Base-by-base conservation (phyloP, 35 echinoderm and acorn worm genomes). In the Stichopus chloronotus region DNA sequence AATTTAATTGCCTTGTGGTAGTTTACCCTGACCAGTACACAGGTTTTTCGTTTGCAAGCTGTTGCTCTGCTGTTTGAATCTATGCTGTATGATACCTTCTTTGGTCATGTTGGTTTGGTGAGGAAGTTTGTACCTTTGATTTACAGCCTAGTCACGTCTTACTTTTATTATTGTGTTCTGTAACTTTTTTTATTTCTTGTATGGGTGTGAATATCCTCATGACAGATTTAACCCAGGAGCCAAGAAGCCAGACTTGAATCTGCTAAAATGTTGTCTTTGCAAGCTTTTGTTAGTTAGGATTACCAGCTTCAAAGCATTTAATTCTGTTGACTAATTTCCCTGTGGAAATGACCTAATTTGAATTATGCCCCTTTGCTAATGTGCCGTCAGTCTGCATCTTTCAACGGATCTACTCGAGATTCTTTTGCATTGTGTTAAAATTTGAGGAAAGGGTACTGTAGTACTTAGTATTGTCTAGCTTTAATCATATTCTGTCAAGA, bases 331-430 rank as follows among this genome's bases (percentile, higher is more conserved):
- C 6, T 83, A 55, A 83, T 83, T 83, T 83, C 80, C 80, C 80
- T 12, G 5, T 55, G 80, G 80, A 83, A 83, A 83, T 56, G 53
- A 83, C 55, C 17, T 83, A 83, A 83, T 83, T 83, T 24, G 80
- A n/a, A 83, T 55, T 14, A 65, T 9, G 61, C 4, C 61, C 17
- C 61, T 65, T 17, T 65, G 61, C 61, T 65, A 65, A 65, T 65
- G 10, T 65, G 61, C 61, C 10, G 61, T 65, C 61, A 65, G 61
- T 65, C 61, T 65, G 61, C 61, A 65, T 13, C 17, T 65, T 65
- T 65, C 61, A 65, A 13, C 17, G 6, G 61, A 65, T 17, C 61
- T 65, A 65, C 17, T 65, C 17, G 61, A 65, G 61, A 65, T 65
- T 65, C 11, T 10, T 17, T 65, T 65, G 10, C 61, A 65, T 65